Conservation (phyloP, 2,888 invertebrate species). For the Penaeus monodon region DNA sequence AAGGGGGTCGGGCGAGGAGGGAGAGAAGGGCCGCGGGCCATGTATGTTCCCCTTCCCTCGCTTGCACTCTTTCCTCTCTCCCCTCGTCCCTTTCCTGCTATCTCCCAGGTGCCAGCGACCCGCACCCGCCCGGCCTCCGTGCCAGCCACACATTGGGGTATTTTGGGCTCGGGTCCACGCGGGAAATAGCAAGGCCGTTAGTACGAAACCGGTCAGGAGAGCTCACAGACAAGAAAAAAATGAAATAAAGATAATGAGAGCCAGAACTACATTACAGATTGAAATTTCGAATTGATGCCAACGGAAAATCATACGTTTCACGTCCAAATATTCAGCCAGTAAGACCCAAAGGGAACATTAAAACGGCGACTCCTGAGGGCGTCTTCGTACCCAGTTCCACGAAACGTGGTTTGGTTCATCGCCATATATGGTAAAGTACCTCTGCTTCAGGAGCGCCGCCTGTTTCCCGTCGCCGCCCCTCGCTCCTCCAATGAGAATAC, state of each 20-base stretch:
- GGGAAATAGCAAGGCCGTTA: constrained; percentile 45
- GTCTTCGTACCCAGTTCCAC: constrained; percentile 44
- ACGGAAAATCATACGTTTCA: not conserved
- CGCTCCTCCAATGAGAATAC: constrained; percentile 18
- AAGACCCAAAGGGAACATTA: too few relatives aligned
- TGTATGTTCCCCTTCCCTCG: not conserved
- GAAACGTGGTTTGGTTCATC: constrained; percentile 35
- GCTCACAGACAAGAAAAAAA: not conserved
- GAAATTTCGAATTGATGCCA: too few relatives aligned
- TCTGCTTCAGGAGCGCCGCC: constrained; percentile 17
- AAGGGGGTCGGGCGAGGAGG: too few relatives aligned
- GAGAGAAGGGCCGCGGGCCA: too few relatives aligned
- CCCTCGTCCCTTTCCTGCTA: constrained; percentile 13
- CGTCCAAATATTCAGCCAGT: not conserved
- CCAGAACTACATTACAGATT: too few relatives aligned
- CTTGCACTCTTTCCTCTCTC: not conserved
- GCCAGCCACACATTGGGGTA: constrained; percentile 36
- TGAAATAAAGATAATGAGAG: not conserved
- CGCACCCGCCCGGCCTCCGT: not conserved
- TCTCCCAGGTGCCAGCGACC: not conserved
- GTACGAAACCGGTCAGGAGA: constrained; percentile 25
- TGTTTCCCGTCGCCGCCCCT: constrained; percentile 12
- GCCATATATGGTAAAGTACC: constrained; percentile 50
- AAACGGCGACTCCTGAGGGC: not conserved
- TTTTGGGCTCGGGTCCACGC: constrained; percentile 27